phyloP scores from a whole-genome alignment of 2,888 invertebrate genomes.

The Norana najaformis region DNA sequence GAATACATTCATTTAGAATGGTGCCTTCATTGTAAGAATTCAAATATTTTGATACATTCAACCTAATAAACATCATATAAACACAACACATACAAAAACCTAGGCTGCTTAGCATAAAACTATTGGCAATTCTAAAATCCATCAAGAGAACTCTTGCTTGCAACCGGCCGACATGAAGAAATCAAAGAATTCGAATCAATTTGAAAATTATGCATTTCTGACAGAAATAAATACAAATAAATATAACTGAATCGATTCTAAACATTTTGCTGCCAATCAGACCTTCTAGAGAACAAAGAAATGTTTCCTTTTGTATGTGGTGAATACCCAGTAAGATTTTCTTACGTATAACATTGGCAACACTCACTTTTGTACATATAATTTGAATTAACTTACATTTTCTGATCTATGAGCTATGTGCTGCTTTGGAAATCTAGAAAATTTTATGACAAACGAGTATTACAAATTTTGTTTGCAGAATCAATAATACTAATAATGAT shows the following conservation, averaged over 20 bases:
- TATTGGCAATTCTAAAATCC: not conserved
- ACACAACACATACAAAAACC: not conserved
- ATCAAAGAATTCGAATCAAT: not conserved
- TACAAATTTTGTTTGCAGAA: not conserved
- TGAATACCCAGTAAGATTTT: no score
- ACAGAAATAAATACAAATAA: not conserved
- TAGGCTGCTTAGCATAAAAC: not conserved
- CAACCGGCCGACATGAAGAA: not conserved
- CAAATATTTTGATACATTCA: conserved; percentile 4
- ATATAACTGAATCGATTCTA: not conserved
- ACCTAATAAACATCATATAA: not conserved
- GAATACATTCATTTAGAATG: not conserved
- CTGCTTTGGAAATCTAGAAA: not conserved
- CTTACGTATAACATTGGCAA: not conserved
- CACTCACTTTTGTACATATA: not conserved
- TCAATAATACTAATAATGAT: no score
- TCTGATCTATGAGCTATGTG: not conserved
- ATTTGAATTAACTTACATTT: not conserved
- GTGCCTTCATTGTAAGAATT: not conserved
- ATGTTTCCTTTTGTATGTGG: no score
- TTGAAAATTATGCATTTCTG: not conserved
- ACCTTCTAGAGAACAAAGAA: not conserved
- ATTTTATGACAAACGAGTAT: not conserved
- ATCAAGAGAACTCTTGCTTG: not conserved
- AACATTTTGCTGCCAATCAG: not conserved